Conservation (phyloP, 1,140 invertebrate species). For the Bombus balteatus region DNA sequence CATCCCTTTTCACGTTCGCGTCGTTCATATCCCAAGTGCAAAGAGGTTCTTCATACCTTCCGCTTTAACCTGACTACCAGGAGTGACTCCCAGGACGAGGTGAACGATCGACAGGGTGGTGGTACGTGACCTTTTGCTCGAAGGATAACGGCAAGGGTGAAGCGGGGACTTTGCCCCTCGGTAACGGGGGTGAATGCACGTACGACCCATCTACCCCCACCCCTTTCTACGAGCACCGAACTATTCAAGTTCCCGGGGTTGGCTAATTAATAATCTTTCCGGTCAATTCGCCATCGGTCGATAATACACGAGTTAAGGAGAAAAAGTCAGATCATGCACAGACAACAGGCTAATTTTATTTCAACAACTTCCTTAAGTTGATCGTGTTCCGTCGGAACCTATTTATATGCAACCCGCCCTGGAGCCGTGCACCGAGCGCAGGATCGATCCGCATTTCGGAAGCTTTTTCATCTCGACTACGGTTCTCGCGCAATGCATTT, state of each 20-base stretch:
- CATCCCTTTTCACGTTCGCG: background rate
- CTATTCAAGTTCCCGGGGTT: constrained; percentile 33
- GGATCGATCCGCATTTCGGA: constrained; percentile 47
- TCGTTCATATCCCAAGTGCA: constrained; percentile 12
- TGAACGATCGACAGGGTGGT: constrained; percentile 81
- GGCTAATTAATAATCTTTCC: constrained; percentile 58
- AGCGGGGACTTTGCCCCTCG: constrained; percentile 64
- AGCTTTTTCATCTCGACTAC: constrained; percentile 28
- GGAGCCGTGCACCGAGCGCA: constrained; percentile 34
- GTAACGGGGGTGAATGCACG: constrained; percentile 76
- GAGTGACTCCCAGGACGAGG: constrained; percentile 80
- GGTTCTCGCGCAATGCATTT: constrained; percentile 16
- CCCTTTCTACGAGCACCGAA: background rate
- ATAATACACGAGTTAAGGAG: too few relatives aligned
- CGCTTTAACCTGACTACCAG: constrained; percentile 77
- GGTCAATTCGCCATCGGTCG: too few relatives aligned
- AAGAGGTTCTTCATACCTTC: constrained; percentile 69
- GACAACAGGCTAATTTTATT: constrained; percentile 14
- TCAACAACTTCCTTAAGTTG: background rate
- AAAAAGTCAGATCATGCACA: background rate
- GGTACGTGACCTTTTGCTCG: constrained; percentile 81
- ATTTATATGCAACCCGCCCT: constrained; percentile 64
- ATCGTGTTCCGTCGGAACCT: constrained; percentile 38
- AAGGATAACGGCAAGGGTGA: constrained; percentile 79
- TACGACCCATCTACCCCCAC: constrained; percentile 53